These are phyloP conservation scores for Ooceraea biroi DNA, from an alignment of 1,140 invertebrate species.

Conservation along the genomic window DNA sequence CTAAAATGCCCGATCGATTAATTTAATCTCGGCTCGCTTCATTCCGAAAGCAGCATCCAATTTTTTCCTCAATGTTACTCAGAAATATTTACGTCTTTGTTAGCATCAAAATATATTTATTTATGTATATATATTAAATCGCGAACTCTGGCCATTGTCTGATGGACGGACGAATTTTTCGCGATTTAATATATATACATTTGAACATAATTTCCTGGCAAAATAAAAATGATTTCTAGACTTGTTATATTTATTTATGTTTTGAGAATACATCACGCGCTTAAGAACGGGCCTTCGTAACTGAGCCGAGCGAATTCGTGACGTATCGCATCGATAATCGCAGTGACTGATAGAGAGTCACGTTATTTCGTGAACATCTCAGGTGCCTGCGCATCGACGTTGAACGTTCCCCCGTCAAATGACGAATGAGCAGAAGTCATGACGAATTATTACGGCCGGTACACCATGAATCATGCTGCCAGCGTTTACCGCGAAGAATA, in stretches of 20 bases:
- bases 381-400: conserved; percentile 62
- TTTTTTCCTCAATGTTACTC: no score
- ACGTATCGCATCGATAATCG: conserved; percentile 22
- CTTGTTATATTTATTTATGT: neutral
- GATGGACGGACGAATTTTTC: no score
- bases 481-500: conserved; percentile 68
- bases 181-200: no score
- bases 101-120: no score
- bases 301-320: neutral
- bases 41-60: no score
- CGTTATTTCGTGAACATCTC: conserved; percentile 56
- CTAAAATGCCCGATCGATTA: neutral
- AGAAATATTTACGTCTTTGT: no score
- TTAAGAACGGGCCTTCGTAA: neutral
- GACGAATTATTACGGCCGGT: conserved; percentile 74
- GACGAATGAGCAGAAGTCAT: conserved; percentile 76
- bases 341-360: conserved; percentile 54
- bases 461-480: conserved; percentile 74
- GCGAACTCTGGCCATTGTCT: no score
- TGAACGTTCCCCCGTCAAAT: conserved; percentile 66
- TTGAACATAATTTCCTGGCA: neutral
- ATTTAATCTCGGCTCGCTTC: neutral
- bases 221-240: no score
- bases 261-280: neutral
- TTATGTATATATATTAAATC: no score